These are phyloP conservation scores for Lerista edwardsae DNA, from an alignment of 2,797 vertebrate genomes.

Conservation along the genomic window DNA sequence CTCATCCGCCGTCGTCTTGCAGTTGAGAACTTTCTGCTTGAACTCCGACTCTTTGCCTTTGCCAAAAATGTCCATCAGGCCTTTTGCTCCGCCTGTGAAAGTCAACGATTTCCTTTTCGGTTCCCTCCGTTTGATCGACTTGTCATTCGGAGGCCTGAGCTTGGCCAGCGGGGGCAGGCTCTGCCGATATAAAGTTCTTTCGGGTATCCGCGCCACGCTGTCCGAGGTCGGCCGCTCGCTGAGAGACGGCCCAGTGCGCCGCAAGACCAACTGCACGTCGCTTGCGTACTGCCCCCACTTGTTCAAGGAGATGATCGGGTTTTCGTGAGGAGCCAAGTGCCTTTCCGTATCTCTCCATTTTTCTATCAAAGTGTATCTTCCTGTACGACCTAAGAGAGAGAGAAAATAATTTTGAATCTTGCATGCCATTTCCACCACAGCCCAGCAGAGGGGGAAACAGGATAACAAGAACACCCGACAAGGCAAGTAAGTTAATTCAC, in stretches of 20 bases:
- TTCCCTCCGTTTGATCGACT: conserved; percentile 89
- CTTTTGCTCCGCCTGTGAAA: conserved; percentile 91
- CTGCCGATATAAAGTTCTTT: conserved; percentile 92
- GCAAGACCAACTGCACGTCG: conserved; percentile 94
- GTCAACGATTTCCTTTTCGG: conserved; percentile 95
- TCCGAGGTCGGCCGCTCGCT: conserved; percentile 93
- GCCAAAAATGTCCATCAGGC: conserved; percentile 92
- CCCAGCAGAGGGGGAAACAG: conserved; percentile 29
- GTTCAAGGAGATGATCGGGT: conserved; percentile 93
- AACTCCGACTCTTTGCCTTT: conserved; percentile 85
- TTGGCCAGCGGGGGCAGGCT: conserved; percentile 95
- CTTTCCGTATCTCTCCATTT: conserved; percentile 96
- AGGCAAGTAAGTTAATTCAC: not conserved
- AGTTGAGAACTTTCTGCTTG: conserved; percentile 85
- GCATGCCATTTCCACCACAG: not conserved
- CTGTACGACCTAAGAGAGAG: conserved; percentile 87
- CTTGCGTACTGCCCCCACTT: conserved; percentile 98
- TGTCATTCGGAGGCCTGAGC: conserved; percentile 88
- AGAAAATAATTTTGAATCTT: conserved; percentile 3
- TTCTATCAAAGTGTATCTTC: conserved; percentile 95
- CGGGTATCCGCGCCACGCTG: conserved; percentile 86
- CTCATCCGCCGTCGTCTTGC: conserved; percentile 86
- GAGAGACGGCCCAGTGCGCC: conserved; percentile 92
- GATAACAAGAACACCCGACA: not conserved
- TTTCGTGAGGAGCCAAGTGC: conserved; percentile 93